Conservation (phyloP, 2,113 vertebrate genomes). For the Guaruba guarouba region DNA sequence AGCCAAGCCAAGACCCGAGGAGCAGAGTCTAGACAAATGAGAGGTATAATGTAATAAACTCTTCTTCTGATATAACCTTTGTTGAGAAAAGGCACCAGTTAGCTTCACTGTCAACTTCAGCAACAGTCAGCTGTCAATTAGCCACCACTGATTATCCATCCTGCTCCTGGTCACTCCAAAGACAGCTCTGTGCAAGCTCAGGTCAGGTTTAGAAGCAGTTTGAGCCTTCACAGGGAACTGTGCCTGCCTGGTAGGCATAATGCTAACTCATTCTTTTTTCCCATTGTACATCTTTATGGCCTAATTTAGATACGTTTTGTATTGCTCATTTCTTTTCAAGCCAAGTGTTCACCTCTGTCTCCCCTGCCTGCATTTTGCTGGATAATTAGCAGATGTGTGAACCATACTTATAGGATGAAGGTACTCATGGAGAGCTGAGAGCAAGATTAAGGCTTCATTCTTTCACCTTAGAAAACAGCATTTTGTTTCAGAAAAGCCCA, state of each 20-base stretch:
- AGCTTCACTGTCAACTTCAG: background rate
- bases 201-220: background rate
- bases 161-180: background rate
- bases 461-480: conserved; percentile 30
- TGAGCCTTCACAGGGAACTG: background rate
- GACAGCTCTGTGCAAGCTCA: background rate
- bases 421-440: background rate
- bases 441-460: conserved; percentile 31
- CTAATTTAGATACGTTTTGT: background rate
- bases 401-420: background rate
- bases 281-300: background rate
- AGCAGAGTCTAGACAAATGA: background rate
- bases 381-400: conserved; percentile 5
- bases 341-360: background rate
- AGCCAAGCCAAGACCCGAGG: background rate
- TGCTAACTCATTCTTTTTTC: background rate
- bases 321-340: background rate
- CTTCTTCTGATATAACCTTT: background rate
- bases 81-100: background rate
- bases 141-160: background rate
- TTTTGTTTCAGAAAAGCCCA: background rate
- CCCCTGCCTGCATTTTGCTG: background rate
- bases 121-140: background rate
- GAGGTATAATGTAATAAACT: background rate
- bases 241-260: background rate